Evolutionary conservation across 2,888 invertebrate species (phyloP), one percentile per base, ranked within the genome.

Genomic region (Tetropium fuscum): DNA sequence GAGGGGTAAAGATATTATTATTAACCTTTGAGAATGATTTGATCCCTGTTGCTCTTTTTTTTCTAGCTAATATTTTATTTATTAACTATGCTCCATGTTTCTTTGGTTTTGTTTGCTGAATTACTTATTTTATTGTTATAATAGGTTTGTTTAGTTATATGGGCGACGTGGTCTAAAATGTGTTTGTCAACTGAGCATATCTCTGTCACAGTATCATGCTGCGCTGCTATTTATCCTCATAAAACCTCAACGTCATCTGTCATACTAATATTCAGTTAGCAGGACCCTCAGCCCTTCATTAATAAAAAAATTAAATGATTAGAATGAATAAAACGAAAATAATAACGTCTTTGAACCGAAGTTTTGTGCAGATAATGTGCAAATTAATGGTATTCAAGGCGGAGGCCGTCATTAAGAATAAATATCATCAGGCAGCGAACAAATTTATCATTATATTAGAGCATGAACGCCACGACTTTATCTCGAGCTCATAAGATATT

Each of bases 401-500:
- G 61, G 59, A 19, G 62, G 16, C 65, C 66, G 68, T 69, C 69
- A 66, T 70, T 73, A 67, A 71, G 70, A 67, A 70, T 68, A 70
- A 73, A 72, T 68, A 72, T 70, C 69, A 62, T 63, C 68, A 58
- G 63, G 63, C 63, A 55, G 58, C 51, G 49, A 49, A 58, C 58
- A 69, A 69, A 73, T 73, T 72, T 69, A 73, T 73, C 73, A 71
- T 72, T 64, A 66, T 64, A 69, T 70, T 72, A 69, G 63, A 60
- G 59, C 49, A 58, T 47, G 44, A 63, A 64, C 58, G 60, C 58
- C 51, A 36, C 54, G 56, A 61, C 59, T 67, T 70, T 70, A 73
- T 71, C 73, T 67, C 66, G 43, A 67, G 74, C 68, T 73, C 71
- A 74, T 69, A 73, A 75, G 74, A 74, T 74, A 74, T 76, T 75